Base-by-base conservation (phyloP, 2,797 vertebrate genomes). In the Cuculus canorus region DNA sequence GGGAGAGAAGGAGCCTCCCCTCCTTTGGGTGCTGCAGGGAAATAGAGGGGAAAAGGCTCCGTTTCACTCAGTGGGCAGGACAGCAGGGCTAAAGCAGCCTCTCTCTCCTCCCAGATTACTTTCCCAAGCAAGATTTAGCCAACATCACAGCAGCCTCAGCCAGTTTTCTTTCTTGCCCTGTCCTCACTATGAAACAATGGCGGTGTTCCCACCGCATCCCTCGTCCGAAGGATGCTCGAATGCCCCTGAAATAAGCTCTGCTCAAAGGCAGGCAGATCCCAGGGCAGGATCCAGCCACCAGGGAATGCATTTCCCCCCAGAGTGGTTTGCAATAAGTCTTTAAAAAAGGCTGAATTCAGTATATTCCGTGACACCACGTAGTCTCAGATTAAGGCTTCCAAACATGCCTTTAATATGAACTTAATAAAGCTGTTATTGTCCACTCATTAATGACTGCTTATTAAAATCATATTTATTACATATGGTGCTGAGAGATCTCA, bases 341-440 rank as follows among this genome's bases (percentile, higher is more conserved):
- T 45, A 71, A 79, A 80, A 65, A 39, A 54, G 10, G 21, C 77
- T 35, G 41, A 78, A 94, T 91, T 80, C 95, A 92, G 39, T 43
- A 61, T 76, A 78, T 93, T 96, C 95, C 93, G 92, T 96, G 85
- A 81, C 76, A 77, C 37, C 76, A 79, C n/a, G 30, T 17, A 73
- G 56, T 14, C 66, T 47, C 78, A 47, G 27, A 28, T 94, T 53
- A 86, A 72, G 88, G 95, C 56, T 95, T 69, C 88, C 86, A 95
- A 95, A 88, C 81, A 88, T 88, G 92, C 77, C 90, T 93, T 97
- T 91, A 92, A 97, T 96, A 97, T 91, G 86, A 88, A 76, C 70
- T 96, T 94, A 95, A 97, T 95, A 96, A 97, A 96, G 91, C 82
- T 88, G 86, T 93, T 96, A 83, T 94, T 97, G 92, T 95, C 93